phyloP scores from a whole-genome alignment of 2,888 invertebrate genomes.

The Unio pictorum region DNA sequence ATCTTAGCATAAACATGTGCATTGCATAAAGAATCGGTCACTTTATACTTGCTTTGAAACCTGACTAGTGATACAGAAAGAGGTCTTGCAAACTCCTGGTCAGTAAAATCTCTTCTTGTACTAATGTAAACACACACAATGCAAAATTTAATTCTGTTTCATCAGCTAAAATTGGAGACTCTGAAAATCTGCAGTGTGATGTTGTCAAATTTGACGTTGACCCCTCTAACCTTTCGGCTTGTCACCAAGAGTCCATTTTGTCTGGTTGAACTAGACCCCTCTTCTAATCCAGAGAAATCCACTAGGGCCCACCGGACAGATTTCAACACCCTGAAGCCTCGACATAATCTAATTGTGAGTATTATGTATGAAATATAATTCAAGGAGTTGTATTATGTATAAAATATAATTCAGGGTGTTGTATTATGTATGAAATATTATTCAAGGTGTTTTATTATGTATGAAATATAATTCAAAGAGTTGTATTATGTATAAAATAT shows the following conservation, averaged over 20 bases:
- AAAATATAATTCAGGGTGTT: too few relatives aligned
- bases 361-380: too few relatives aligned
- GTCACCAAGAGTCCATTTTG: slow-evolving; percentile 57
- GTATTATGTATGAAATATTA: slow-evolving; percentile 4
- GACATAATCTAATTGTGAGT: slow-evolving; percentile 61
- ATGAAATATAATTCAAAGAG: too few relatives aligned
- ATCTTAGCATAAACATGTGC: too few relatives aligned
- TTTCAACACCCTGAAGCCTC: slow-evolving; percentile 57
- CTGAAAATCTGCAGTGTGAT: slow-evolving; percentile 51
- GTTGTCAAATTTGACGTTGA: slow-evolving; percentile 64
- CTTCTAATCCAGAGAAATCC: slow-evolving; percentile 34
- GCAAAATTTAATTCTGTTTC: background rate
- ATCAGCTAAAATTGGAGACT: slow-evolving; percentile 51
- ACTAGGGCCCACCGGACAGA: slow-evolving; percentile 46
- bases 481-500: slow-evolving; percentile 16
- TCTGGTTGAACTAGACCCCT: slow-evolving; percentile 55
- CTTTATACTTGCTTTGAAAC: too few relatives aligned
- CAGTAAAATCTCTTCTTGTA: too few relatives aligned
- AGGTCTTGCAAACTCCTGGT: too few relatives aligned
- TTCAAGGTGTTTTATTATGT: slow-evolving; percentile 16
- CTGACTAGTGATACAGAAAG: too few relatives aligned
- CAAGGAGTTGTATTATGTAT: slow-evolving; percentile 7
- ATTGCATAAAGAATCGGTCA: too few relatives aligned
- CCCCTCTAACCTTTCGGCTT: slow-evolving; percentile 62
- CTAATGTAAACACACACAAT: too few relatives aligned